Conservation (phyloP, 2,113 vertebrate genomes). For the Nansenia antarctica region DNA sequence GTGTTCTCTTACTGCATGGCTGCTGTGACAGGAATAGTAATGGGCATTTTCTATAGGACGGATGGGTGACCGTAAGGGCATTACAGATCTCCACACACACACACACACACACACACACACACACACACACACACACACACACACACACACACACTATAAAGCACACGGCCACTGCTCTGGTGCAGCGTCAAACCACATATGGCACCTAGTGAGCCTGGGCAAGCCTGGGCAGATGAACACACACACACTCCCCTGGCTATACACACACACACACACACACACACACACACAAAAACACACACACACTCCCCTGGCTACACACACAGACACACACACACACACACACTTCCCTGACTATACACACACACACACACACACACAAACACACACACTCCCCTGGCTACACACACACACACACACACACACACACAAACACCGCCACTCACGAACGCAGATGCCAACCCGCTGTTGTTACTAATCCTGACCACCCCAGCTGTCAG, state of each 20-base stretch:
- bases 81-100: constrained; percentile 37
- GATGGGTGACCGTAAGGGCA: constrained; percentile 50
- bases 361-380: constrained; percentile 18
- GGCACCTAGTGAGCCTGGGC: not conserved
- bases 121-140: not conserved
- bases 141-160: not conserved
- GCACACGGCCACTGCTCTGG: not conserved
- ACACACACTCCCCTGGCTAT: too few species aligned
- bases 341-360: constrained; percentile 20
- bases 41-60: constrained; percentile 52
- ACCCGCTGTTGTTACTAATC: constrained; percentile 60
- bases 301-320: constrained; percentile 40
- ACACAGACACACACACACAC: constrained; percentile 18
- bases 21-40: constrained; percentile 80
- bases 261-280: constrained; percentile 15
- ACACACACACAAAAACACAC: constrained; percentile 25
- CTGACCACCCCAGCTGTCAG: constrained; percentile 67
- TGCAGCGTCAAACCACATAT: not conserved
- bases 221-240: constrained; percentile 8
- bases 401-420: constrained; percentile 13
- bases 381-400: constrained; percentile 21
- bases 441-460: constrained; percentile 48
- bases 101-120: not conserved
- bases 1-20: constrained; percentile 72
- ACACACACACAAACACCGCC: constrained; percentile 25